Percentiles rank a stretch among this genome's conserved stretches.
These are phyloP conservation scores for Drosophila mercatorum DNA, from an alignment of 2,888 invertebrate genomes.

Conservation along the genomic window DNA sequence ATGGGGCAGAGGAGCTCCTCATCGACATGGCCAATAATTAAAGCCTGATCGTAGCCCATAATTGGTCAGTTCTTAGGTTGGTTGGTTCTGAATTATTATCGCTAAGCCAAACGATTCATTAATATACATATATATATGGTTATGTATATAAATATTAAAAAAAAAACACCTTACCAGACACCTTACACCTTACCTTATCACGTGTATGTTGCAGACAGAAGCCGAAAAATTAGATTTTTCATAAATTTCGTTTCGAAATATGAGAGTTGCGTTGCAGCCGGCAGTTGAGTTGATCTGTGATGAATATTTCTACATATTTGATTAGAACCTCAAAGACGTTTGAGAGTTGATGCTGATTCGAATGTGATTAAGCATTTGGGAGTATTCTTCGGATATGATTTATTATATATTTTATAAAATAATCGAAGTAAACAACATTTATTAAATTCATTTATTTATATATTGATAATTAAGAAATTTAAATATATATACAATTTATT, in stretches of 20 bases:
- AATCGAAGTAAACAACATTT: no score
- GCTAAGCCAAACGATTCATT: slow-evolving; percentile 1
- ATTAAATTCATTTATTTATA: no score
- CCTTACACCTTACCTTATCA: slow-evolving; percentile 18
- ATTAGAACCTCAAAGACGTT: background rate
- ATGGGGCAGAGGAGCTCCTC: slow-evolving; percentile 65
- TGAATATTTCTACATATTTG: background rate
- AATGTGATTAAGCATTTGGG: background rate
- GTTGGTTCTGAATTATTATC: background rate
- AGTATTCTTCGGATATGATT: no score
- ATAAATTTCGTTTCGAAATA: slow-evolving; percentile 55
- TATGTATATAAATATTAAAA: no score
- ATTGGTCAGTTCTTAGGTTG: slow-evolving; percentile 2
- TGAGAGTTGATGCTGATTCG: background rate
- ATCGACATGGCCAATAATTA: slow-evolving; percentile 57
- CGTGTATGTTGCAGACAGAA: slow-evolving; percentile 21
- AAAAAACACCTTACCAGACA: background rate
- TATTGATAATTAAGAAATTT: no score
- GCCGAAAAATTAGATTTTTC: slow-evolving; percentile 36
- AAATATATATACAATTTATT: no score
- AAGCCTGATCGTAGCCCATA: slow-evolving; percentile 56
- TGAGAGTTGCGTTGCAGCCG: slow-evolving; percentile 28
- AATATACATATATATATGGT: no score
- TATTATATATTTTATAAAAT: no score
- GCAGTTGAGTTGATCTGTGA: slow-evolving; percentile 32